Evolutionary conservation across 2,113 vertebrate genomes (phyloP).

Genomic region (Perca flavescens): DNA sequence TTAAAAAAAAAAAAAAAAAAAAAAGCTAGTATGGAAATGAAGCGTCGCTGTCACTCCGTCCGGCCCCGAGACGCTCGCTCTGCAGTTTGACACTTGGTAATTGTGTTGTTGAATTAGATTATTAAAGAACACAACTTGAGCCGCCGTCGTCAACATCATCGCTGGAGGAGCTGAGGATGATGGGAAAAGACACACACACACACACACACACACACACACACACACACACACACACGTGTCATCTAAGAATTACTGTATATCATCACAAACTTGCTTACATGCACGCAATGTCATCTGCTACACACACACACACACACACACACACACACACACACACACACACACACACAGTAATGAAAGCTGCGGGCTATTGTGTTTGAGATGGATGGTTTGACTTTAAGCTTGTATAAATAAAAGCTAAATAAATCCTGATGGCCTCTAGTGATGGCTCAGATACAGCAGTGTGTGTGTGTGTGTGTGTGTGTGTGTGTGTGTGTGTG

Average conservation of each 20-base stretch:
- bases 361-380: constrained; percentile 70
- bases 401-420: constrained; percentile 82
- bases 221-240: constrained; percentile 21
- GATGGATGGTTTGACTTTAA: constrained; percentile 81
- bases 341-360: constrained; percentile 69
- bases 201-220: constrained; percentile 28
- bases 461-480: constrained; percentile 55
- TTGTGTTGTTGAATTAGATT: constrained; percentile 81
- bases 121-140: constrained; percentile 80
- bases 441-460: constrained; percentile 63
- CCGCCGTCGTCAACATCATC: constrained; percentile 52
- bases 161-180: constrained; percentile 71
- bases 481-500: constrained; percentile 48
- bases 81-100: constrained; percentile 77
- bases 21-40: constrained; percentile 25
- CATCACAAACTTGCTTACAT: constrained; percentile 67
- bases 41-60: constrained; percentile 48
- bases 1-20: background rate
- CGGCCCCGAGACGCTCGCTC: constrained; percentile 39
- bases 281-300: constrained; percentile 59
- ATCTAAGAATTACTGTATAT: constrained; percentile 63
- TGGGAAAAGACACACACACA: constrained; percentile 44
- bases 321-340: constrained; percentile 44
- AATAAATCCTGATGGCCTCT: constrained; percentile 78
- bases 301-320: constrained; percentile 20